Evolutionary conservation across 1,140 invertebrate species (phyloP).

Genomic region (Sinonovacula constricta): DNA sequence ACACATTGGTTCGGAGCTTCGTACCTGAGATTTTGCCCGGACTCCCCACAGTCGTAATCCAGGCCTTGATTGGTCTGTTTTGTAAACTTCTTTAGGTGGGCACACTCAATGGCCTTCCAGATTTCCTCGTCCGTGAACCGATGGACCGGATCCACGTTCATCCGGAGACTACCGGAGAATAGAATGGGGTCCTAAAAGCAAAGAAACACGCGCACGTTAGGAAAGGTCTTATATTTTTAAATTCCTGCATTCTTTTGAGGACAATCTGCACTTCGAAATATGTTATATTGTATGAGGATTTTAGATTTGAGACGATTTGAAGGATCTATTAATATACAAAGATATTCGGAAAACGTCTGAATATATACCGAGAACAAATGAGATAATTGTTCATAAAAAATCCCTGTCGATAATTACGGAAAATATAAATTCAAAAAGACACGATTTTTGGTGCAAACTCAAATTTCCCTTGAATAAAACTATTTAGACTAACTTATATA

Average conservation of each 20-base stretch:
- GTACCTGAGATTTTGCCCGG: constrained; percentile 76
- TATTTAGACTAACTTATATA: background rate
- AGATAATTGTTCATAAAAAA: no score
- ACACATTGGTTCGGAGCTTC: background rate
- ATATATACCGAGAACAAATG: no score
- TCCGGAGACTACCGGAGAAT: constrained; percentile 88
- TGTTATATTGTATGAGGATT: no score
- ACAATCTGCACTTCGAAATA: no score
- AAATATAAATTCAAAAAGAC: no score
- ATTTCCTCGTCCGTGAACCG: constrained; percentile 83
- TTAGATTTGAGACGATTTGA: no score
- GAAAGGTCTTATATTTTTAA: no score
- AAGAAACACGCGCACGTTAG: background rate
- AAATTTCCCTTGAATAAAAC: background rate
- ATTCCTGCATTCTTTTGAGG: no score
- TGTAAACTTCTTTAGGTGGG: constrained; percentile 72
- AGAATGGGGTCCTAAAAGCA: constrained; percentile 82
- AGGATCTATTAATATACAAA: no score
- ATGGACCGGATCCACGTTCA: constrained; percentile 92
- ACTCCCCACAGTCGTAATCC: constrained; percentile 71
- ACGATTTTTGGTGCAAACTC: no score
- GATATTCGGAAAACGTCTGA: no score
- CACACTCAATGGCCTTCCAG: constrained; percentile 88
- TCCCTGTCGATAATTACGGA: no score
- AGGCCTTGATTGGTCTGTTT: constrained; percentile 60